Base-by-base conservation (phyloP, 1,140 invertebrate species). In the Rhyzopertha dominica region DNA sequence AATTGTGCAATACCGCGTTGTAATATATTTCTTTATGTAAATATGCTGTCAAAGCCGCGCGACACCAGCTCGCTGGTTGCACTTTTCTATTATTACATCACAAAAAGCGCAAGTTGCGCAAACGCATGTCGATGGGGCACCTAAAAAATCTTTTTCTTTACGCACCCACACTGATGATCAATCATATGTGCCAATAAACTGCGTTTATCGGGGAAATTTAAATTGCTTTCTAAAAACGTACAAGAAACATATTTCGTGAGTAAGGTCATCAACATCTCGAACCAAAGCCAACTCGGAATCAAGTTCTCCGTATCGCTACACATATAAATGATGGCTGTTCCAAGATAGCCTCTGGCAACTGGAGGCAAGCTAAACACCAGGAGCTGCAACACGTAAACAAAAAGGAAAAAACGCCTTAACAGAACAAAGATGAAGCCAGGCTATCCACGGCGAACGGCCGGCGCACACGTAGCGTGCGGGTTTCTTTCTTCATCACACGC, bases 291-390 rank as follows among this genome's bases (percentile, higher is more conserved):
- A 49, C 52, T 54, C 51, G 54, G 57, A 61, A 59, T 59, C 60
- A 54, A 58, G 59, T 64, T 61, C 62, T 62, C 51, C 58, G 59
- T 60, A 59, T 62, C 62, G 56, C 56, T 60, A 61, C 54, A 60
- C 56, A 59, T 62, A 59, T 62, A 62, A 62, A 61, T 63, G 59
- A 62, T 63, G 62, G 58, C 60, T 57, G 62, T 59, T 61, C 47
- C 53, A 56, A 59, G 49, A 52, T 59, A 30, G 51, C 58, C 57
- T 47, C 35, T 47, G 59, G 61, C 56, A 48, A 52, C 49, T 51
- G 56, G 49, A 57, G 56, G 54, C 60, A 56, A 35, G 51, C 55
- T n/a, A n/a, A 65, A 65, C 59, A 65, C 62, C 62, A 53, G 61
- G 59, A 65, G 60, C 62, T 62, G 60, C 54, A 51, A 46, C 52